Conservation (phyloP, 2,113 vertebrate genomes). For the Larimichthys crocea region DNA sequence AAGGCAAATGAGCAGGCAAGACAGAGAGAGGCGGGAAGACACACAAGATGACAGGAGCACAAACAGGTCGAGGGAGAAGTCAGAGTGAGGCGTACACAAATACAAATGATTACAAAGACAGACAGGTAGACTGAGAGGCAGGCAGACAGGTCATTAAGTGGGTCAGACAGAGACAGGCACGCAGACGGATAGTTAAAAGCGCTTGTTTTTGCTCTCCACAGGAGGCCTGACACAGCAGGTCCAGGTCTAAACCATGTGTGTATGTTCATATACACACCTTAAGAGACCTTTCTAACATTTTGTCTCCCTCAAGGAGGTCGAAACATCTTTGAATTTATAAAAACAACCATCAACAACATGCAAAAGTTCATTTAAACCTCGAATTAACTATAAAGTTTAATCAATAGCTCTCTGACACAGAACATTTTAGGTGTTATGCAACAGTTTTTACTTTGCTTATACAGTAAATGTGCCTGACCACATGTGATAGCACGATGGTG, state of each 20-base stretch:
- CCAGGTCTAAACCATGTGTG: slow-evolving; percentile 10
- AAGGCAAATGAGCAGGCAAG: slow-evolving; percentile 32
- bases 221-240: slow-evolving; percentile 56
- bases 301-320: not conserved
- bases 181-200: slow-evolving; percentile 49
- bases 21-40: slow-evolving; percentile 19
- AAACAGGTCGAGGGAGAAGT: slow-evolving; percentile 47
- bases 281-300: not conserved
- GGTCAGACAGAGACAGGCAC: slow-evolving; percentile 44
- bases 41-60: slow-evolving; percentile 41
- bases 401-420: not conserved
- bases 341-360: not conserved
- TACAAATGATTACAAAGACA: slow-evolving; percentile 37
- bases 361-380: not conserved
- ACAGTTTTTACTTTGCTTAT: not conserved
- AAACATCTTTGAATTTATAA: not conserved
- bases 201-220: slow-evolving; percentile 71
- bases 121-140: slow-evolving; percentile 17
- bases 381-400: not conserved
- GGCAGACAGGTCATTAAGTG: slow-evolving; percentile 43
- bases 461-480: not conserved
- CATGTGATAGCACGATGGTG: no score
- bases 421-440: no score
- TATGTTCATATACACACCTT: not conserved
- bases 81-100: slow-evolving; percentile 31